Evolutionary conservation across 2,888 invertebrate genomes (phyloP).

Genomic region (Latrodectus elegans): DNA sequence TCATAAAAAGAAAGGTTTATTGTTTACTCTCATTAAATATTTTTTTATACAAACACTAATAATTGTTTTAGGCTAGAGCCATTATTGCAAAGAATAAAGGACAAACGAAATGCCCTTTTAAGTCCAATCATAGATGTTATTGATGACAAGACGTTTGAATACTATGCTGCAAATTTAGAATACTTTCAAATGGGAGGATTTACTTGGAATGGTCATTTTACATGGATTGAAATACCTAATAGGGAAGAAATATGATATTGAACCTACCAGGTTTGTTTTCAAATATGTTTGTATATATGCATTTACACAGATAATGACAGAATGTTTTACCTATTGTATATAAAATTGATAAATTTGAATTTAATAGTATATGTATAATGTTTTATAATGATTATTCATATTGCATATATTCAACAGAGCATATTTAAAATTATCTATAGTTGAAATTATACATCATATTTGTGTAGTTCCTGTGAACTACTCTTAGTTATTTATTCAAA

Average conservation of each 20-base stretch:
- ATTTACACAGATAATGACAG: too few species aligned
- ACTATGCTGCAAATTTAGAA: constrained; percentile 79
- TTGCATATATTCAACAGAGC: too few species aligned
- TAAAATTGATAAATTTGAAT: too few species aligned
- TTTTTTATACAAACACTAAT: neutral
- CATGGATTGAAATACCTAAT: constrained; percentile 88
- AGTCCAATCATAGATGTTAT: constrained; percentile 97
- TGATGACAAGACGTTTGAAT: constrained; percentile 85
- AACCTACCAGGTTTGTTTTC: constrained; percentile 80
- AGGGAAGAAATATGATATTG: constrained; percentile 79
- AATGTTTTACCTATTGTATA: too few species aligned
- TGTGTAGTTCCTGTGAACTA: too few species aligned
- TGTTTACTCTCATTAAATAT: neutral
- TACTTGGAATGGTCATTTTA: constrained; percentile 93
- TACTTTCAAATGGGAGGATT: constrained; percentile 84
- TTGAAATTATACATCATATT: too few species aligned
- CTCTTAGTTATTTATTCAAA: too few species aligned
- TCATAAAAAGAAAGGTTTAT: too few species aligned
- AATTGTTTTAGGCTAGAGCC: constrained; percentile 83
- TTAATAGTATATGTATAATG: too few species aligned
- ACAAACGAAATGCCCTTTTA: constrained; percentile 85
- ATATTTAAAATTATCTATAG: too few species aligned
- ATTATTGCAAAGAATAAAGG: constrained; percentile 87
- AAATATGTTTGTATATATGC: too few species aligned
- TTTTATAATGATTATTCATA: too few species aligned